Percentiles rank a stretch among this genome's conserved stretches.
Conservation (phyloP, 1,140 invertebrate genomes). For the Drosophila repletoides region DNA sequence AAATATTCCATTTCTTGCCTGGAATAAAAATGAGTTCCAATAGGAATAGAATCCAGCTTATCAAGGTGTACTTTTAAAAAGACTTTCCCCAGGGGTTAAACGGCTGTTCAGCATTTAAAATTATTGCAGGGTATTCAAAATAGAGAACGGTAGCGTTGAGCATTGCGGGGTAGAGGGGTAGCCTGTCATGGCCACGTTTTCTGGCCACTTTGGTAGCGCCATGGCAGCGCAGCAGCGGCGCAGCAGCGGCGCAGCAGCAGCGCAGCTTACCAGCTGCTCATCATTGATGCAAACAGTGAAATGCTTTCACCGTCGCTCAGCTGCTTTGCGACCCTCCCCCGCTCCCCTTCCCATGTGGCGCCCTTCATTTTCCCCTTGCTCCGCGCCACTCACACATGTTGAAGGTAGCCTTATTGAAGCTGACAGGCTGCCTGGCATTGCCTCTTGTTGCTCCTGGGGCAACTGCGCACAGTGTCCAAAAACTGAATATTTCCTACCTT, state of each 20-base stretch:
- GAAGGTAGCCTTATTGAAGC: slow-evolving; percentile 70
- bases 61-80: too few species aligned
- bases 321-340: background rate
- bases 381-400: slow-evolving; percentile 60
- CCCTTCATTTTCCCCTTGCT: background rate
- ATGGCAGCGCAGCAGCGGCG: background rate
- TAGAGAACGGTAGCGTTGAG: background rate
- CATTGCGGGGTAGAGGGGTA: background rate
- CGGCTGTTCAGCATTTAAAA: too few species aligned
- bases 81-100: too few species aligned
- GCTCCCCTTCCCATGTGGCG: background rate
- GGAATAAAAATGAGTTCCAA: too few species aligned
- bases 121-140: slow-evolving; percentile 11
- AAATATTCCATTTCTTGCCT: too few species aligned
- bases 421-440: slow-evolving; percentile 51
- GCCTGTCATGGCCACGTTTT: slow-evolving; percentile 32
- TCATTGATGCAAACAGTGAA: slow-evolving; percentile 78
- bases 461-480: too few species aligned
- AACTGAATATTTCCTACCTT: too few species aligned
- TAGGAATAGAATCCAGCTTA: too few species aligned
- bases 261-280: slow-evolving; percentile 20
- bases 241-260: background rate
- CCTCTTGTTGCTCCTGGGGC: slow-evolving; percentile 18
- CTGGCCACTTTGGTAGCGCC: slow-evolving; percentile 32
- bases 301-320: slow-evolving; percentile 64